These are phyloP conservation scores for Venusia cambrica DNA, from an alignment of 2,888 invertebrate species.

Conservation along the genomic window DNA sequence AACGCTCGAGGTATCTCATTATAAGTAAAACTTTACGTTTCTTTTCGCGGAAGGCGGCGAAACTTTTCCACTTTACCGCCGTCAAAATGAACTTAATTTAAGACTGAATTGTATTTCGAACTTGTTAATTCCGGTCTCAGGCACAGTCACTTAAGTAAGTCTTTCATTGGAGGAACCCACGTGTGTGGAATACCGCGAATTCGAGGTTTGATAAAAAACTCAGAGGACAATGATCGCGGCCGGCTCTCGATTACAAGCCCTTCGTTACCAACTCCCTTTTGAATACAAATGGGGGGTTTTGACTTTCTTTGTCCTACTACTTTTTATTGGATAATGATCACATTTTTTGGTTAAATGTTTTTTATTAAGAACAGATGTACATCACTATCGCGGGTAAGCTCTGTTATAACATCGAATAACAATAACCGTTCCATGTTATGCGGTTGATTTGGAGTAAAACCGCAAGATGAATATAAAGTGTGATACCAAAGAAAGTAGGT, in stretches of 20 bases:
- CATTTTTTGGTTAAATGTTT: conserved; percentile 36
- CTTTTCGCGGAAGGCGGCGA: conserved; percentile 49
- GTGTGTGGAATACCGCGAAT: conserved; percentile 65
- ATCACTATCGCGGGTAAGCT: conserved; percentile 28
- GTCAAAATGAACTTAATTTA: conserved; percentile 72
- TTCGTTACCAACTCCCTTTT: conserved; percentile 35
- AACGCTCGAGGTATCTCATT: conserved; percentile 47
- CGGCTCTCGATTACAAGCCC: conserved; percentile 43
- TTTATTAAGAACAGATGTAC: too few species aligned
- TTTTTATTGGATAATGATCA: conserved; percentile 44
- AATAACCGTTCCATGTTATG: conserved; percentile 31
- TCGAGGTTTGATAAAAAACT: conserved; percentile 50
- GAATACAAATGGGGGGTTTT: conserved; percentile 56
- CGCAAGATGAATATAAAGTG: conserved; percentile 25
- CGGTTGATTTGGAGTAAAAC: conserved; percentile 23
- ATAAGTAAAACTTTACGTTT: conserved; percentile 64
- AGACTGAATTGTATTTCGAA: conserved; percentile 75
- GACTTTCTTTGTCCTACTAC: conserved; percentile 28
- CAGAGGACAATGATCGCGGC: conserved; percentile 49
- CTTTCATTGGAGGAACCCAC: conserved; percentile 76
- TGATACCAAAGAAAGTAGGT: conserved; percentile 10
- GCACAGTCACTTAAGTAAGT: conserved; percentile 72
- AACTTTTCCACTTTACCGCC: conserved; percentile 74
- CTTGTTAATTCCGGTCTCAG: conserved; percentile 73
- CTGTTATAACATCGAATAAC: conserved; percentile 35